These are phyloP conservation scores for Machimus atricapillus DNA, from an alignment of 2,888 invertebrate species.

Conservation along the genomic window DNA sequence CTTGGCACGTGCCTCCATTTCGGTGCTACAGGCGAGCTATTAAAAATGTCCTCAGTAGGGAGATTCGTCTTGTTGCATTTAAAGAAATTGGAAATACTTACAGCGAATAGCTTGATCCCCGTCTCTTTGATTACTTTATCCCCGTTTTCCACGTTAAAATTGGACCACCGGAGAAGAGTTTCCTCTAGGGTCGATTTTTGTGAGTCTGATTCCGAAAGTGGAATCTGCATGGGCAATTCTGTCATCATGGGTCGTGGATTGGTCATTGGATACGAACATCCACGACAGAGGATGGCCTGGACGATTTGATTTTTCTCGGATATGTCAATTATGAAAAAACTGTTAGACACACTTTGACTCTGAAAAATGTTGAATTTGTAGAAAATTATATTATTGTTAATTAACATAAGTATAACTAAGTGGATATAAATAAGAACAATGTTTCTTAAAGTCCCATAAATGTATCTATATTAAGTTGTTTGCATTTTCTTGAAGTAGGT, in stretches of 20 bases:
- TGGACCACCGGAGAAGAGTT: constrained; percentile 71
- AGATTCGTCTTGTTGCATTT: constrained; percentile 6
- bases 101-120: constrained; percentile 89
- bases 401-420: too few relatives aligned
- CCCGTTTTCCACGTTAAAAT: constrained; percentile 68
- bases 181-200: constrained; percentile 87
- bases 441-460: too few relatives aligned
- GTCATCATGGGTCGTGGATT: constrained; percentile 84
- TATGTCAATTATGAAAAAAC: constrained; percentile 78
- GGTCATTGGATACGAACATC: constrained; percentile 85
- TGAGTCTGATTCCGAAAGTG: constrained; percentile 77
- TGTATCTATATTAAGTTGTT: too few relatives aligned
- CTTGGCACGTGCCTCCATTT: constrained; percentile 83
- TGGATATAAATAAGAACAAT: too few relatives aligned
- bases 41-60: constrained; percentile 50
- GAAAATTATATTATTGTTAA: not conserved
- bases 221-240: constrained; percentile 77
- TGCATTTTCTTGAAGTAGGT: too few relatives aligned
- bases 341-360: constrained; percentile 73
- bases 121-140: constrained; percentile 77
- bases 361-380: constrained; percentile 52
- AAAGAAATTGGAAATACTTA: constrained; percentile 64
- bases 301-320: constrained; percentile 80
- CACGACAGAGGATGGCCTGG: constrained; percentile 86
- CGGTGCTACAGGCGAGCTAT: constrained; percentile 82